phyloP scores from a whole-genome alignment of 2,888 invertebrate species.

The Ophion slaviceki region DNA sequence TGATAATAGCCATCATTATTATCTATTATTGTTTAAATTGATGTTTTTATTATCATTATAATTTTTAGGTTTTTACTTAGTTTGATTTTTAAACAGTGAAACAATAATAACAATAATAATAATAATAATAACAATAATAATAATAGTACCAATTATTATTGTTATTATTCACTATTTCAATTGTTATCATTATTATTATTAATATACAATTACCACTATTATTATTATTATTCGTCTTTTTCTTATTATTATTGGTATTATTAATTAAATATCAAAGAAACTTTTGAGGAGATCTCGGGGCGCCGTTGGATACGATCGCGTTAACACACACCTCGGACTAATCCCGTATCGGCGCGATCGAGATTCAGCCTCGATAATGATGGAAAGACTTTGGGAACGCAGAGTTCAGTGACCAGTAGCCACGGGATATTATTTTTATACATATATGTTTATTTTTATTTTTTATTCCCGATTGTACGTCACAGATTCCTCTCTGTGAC shows the following conservation, averaged over 20 bases:
- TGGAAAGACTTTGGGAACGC: constrained; percentile 25
- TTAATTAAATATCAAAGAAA: constrained; percentile 12
- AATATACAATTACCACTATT: no score
- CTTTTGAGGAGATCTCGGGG: constrained; percentile 18
- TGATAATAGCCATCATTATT: no score
- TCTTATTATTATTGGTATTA: constrained; percentile 17
- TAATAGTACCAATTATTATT: no score
- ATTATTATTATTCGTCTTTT: neutral
- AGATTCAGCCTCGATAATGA: constrained; percentile 55
- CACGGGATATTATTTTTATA: constrained; percentile 8
- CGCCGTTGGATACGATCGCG: constrained; percentile 45
- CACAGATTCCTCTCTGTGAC: neutral
- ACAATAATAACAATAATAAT: no score
- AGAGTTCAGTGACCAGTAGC: constrained; percentile 62
- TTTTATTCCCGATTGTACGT: neutral
- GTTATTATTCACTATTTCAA: no score
- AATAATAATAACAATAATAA: no score
- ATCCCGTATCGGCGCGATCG: constrained; percentile 34
- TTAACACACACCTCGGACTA: constrained; percentile 49
- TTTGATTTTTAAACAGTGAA: no score
- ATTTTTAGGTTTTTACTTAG: no score
- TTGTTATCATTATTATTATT: no score
- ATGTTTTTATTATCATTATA: no score
- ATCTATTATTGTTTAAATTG: no score
- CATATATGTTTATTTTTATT: constrained; percentile 14